Base-by-base conservation (phyloP, 2,888 invertebrate genomes). In the Gisinianus flammeolus region DNA sequence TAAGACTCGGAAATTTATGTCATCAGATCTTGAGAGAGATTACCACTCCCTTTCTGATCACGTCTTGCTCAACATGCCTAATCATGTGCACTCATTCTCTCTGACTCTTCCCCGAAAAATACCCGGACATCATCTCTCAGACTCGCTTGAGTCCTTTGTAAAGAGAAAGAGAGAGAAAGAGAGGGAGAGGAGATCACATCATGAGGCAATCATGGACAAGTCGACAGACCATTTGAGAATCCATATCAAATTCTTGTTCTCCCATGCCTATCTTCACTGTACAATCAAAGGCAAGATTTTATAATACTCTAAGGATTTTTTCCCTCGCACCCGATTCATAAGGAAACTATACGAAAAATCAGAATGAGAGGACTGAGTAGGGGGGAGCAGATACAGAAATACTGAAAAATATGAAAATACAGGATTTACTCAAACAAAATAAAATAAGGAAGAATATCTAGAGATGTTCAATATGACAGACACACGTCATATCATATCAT, bases 21-120 rank as follows among this genome's bases (percentile, higher is more conserved):
- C 83, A 84, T 81, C 82, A 84, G 84, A 85, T 85, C 83, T 83
- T 83, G 81, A 83, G 83, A 85, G 85, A 85, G 85, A 85, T 83
- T 84, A 84, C 83, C 81, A 81, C 83, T 80, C 85, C 83, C 83
- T 84, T 83, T 83, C 83, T 85, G 83, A 83, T 85, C 83, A 81
- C 83, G 78, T 81, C 67, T 28, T 71, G 52, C 67, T 77, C 73
- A 56, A 67, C 77, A 64, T 56, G 73, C 77, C 79, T 78, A 78
- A 78, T 78, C 78, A 78, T 66, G 72, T 56, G 44, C 44, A 44
- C 44, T 44, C 44, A 16, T 6, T 44, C 6, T 44, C 6, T 6
- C 2, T 44, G 2, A 16, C 6, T 6, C 2, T n/a, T 44, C 44
- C 19, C 6, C 8, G 16, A n/a, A n/a, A n/a, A n/a, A n/a, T n/a